Conservation (phyloP, 2,797 vertebrate species). For the Melanotaenia boesemani region DNA sequence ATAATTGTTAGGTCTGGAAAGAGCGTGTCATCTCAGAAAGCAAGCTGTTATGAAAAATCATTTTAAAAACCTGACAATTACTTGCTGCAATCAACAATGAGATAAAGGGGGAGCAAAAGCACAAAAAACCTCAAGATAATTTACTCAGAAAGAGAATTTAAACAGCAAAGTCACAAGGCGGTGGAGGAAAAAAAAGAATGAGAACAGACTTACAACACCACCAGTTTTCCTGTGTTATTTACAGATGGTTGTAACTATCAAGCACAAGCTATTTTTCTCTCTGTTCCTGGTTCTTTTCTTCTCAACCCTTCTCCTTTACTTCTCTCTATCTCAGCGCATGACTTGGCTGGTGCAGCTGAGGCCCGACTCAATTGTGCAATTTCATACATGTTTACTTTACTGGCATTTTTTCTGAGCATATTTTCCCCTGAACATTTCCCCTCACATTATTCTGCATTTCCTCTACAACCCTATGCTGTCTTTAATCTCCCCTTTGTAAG, state of each 20-base stretch:
- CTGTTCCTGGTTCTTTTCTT: slow-evolving; percentile 54
- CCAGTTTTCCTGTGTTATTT: slow-evolving; percentile 58
- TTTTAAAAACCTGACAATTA: slow-evolving; percentile 54
- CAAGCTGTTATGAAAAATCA: slow-evolving; percentile 54
- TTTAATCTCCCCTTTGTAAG: slow-evolving; percentile 68
- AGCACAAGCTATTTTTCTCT: slow-evolving; percentile 49
- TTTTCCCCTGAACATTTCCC: slow-evolving; percentile 73
- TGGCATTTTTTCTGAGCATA: slow-evolving; percentile 78
- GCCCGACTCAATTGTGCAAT: slow-evolving; percentile 80
- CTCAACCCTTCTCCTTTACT: slow-evolving; percentile 48
- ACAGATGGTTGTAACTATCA: slow-evolving; percentile 48
- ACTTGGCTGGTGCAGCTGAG: slow-evolving; percentile 72
- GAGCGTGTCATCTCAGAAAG: slow-evolving; percentile 50
- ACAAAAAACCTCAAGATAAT: slow-evolving; percentile 16
- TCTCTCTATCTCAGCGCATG: slow-evolving; percentile 72
- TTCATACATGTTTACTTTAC: slow-evolving; percentile 83
- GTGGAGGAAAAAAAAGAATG: slow-evolving; percentile 2
- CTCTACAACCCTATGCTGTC: slow-evolving; percentile 66
- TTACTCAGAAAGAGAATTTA: slow-evolving; percentile 17
- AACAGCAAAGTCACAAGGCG: slow-evolving; percentile 1
- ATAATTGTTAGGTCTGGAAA: slow-evolving; percentile 66
- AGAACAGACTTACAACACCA: slow-evolving; percentile 25
- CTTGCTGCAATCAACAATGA: slow-evolving; percentile 41
- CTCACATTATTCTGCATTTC: slow-evolving; percentile 79
- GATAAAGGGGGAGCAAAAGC: background rate